Percentiles rank a stretch among this genome's conserved stretches.
Conservation (phyloP, 2,888 invertebrate species). For the Ctenicera cuprea region DNA sequence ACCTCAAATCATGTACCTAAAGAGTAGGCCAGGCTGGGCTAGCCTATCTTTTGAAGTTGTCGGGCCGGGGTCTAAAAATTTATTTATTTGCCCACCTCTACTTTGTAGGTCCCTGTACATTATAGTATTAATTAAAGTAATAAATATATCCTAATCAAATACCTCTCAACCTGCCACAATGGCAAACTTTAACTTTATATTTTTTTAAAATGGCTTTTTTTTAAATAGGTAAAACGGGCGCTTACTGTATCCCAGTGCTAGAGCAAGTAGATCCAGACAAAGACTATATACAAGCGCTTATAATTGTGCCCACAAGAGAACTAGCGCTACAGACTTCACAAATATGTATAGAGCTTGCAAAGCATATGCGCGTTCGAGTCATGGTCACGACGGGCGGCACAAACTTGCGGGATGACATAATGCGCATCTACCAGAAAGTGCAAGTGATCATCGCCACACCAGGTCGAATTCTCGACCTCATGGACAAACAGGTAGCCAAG, state of each 20-base stretch:
- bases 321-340: slow-evolving; percentile 99
- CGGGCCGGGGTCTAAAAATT: too few species aligned
- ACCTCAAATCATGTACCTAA: too few species aligned
- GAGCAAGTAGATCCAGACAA: slow-evolving; percentile 94
- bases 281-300: slow-evolving; percentile 97
- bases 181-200: too few species aligned
- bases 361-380: slow-evolving; percentile 97
- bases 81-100: too few species aligned
- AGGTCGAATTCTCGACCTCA: slow-evolving; percentile 98
- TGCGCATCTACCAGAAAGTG: slow-evolving; percentile 99
- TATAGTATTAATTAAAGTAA: too few species aligned
- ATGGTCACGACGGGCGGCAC: slow-evolving; percentile 99
- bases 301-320: slow-evolving; percentile 99
- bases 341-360: slow-evolving; percentile 98
- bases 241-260: slow-evolving; percentile 98
- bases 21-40: too few species aligned
- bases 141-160: too few species aligned
- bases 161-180: too few species aligned
- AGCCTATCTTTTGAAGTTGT: too few species aligned
- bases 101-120: too few species aligned
- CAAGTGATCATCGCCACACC: slow-evolving; percentile 99
- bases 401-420: slow-evolving; percentile 97
- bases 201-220: neutral
- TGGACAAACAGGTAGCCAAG: slow-evolving; percentile 94
- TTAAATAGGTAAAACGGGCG: slow-evolving; percentile 89